Base-by-base conservation (phyloP, 2,113 vertebrate genomes). In the Scatophagus argus region DNA sequence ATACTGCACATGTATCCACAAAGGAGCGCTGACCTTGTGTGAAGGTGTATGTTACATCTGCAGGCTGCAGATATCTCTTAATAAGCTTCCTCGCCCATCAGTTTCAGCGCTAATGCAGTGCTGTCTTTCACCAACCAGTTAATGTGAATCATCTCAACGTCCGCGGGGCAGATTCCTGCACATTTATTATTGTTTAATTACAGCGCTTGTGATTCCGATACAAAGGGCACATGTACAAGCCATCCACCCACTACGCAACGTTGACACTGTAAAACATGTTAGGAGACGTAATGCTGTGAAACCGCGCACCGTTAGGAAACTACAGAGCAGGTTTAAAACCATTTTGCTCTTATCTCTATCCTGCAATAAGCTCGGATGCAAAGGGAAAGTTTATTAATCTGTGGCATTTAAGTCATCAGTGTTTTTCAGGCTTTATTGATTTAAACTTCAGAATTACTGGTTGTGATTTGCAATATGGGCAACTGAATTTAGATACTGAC, bases 1-100 rank as follows among this genome's bases (percentile, higher is more conserved):
- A 68, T 32, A 80, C 47, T 63, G 75, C 70, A 63, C 66, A 60
- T 85, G 85, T 78, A 72, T 73, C 44, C 71, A 75, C 68, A 70
- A 23, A 74, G 64, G 74, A 82, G 79, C 58, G 44, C 11, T 79
- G 85, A 89, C 90, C 87, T 86, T 87, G 77, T 77, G 52, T 52
- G 63, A 77, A 41, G n/a, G 31, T 49, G 16, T 74, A 36, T 49
- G 77, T 71, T 84, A 84, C 64, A 63, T 79, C 74, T 75, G 83
- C 39, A 46, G 73, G 81, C 70, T 71, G 44, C 29, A 38, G 73
- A 78, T 84, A 76, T 64, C 58, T 65, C 64, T 77, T 76, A 83
- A 56, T 36, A 46, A 77, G 51, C 44, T 41, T 38, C 36, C 63
- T 83, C 66, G 41, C 56, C 64, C 69, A 61, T 74, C 59, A 58